Conservation (phyloP, 2,888 invertebrate species). For the Pachymerium ferrugineum region DNA sequence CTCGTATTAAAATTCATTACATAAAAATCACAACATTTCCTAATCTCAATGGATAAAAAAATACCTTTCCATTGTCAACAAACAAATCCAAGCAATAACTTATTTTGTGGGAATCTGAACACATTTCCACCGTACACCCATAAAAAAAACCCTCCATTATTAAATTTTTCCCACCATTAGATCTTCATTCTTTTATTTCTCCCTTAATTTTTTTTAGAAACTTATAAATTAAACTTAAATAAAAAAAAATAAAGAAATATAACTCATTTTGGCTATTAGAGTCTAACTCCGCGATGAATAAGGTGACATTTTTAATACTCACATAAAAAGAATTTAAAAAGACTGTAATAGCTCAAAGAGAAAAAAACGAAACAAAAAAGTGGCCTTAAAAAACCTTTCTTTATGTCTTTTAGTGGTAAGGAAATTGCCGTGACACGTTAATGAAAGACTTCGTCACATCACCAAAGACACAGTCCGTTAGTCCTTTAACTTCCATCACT, state of each 20-base stretch:
- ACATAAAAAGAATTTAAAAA: background rate
- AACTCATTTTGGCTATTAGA: background rate
- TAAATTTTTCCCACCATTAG: too few relatives aligned
- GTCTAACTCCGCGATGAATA: background rate
- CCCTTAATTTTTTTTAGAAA: too few relatives aligned
- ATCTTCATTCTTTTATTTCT: too few relatives aligned
- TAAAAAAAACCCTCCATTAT: too few relatives aligned
- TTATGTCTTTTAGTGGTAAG: background rate
- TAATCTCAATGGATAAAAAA: too few relatives aligned
- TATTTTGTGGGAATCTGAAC: too few relatives aligned
- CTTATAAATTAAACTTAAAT: too few relatives aligned
- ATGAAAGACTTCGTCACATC: background rate
- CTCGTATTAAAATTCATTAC: too few relatives aligned
- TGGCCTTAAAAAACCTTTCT: background rate
- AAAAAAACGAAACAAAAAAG: background rate
- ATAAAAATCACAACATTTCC: too few relatives aligned
- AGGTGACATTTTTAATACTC: background rate
- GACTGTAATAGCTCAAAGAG: background rate
- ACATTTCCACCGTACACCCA: too few relatives aligned
- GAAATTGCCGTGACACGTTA: slow-evolving; percentile 4
- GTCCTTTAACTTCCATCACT: background rate
- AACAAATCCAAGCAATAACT: too few relatives aligned
- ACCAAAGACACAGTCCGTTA: background rate
- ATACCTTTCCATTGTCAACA: too few relatives aligned
- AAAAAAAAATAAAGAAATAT: background rate